Base-by-base conservation (phyloP, 2,113 vertebrate genomes). In the Alouatta palliata region DNA sequence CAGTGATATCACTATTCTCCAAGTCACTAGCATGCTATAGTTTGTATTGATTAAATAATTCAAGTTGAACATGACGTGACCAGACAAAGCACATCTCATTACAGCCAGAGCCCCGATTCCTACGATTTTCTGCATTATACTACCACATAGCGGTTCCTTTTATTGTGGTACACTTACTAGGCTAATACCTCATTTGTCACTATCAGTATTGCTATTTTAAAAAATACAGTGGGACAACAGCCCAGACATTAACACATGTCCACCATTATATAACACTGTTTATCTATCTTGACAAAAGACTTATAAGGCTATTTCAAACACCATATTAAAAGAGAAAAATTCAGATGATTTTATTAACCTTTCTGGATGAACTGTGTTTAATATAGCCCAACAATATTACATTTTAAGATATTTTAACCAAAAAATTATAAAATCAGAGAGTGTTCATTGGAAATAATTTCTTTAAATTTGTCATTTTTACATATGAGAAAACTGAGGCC, bases 91-190 rank as follows among this genome's bases (percentile, higher is more conserved):
- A 13, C 58, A 54, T 61, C 13, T 77, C 13, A 12, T 45, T 70
- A 40, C 8, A 90, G 58, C 5, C 54, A 10, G 81, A 79, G 1
- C 0, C 45, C 43, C 1, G 0, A 16, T 10, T 45, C 19, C 8
- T 35, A 40, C 9, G 25, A 97, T 98, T 58, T 84, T 66, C 81
- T 98, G 37, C 87, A 1, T 66, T 91, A 9, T 56, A 97, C 94
- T 97, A 98, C 84, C 98, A 97, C 89, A 98, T 96, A 96, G 92
- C 98, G 98, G 97, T 17, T 45, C 0, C 0, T 81, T 23, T 95
- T 43, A 7, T 73, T 83, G 35, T 37, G 71, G 27, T 3, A 21
- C 56, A 58, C 35, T 6, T 19, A 2, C 40, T 43, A 27, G 23
- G 64, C 54, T 37, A 3, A 3, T 35, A 10, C n/a, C 10, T 66